Conservation (phyloP, 2,888 invertebrate genomes). For the Athetis lepigone region DNA sequence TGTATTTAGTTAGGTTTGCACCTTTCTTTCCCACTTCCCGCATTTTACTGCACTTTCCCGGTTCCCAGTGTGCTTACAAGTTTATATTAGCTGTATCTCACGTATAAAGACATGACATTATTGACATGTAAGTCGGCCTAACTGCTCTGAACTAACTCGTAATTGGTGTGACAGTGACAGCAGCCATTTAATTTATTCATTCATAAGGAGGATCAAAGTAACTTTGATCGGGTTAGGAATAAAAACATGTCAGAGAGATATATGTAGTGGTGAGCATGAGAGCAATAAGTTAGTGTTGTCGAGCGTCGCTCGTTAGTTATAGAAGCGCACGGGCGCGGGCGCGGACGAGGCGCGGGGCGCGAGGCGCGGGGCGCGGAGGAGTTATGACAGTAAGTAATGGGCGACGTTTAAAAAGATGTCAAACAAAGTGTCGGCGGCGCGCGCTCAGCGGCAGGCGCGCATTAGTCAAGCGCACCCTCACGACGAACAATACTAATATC, state of each 20-base stretch:
- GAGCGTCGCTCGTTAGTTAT: constrained; percentile 55
- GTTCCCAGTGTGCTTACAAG: not conserved
- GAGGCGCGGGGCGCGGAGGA: constrained; percentile 22
- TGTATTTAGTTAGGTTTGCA: no score
- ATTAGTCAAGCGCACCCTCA: constrained; percentile 31
- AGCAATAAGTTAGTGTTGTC: constrained; percentile 57
- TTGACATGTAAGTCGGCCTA: not conserved
- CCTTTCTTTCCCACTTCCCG: no score
- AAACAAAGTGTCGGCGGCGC: constrained; percentile 64
- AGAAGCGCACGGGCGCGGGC: constrained; percentile 4
- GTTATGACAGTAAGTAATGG: constrained; percentile 75
- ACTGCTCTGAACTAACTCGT: constrained; percentile 2
- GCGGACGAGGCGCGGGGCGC: constrained; percentile 7
- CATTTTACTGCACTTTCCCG: no score
- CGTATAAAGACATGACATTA: not conserved
- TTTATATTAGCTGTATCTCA: not conserved
- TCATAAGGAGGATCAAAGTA: constrained; percentile 37
- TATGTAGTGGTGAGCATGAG: constrained; percentile 41
- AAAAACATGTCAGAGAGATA: constrained; percentile 43
- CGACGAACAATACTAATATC: not conserved
- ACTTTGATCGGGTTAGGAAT: constrained; percentile 42
- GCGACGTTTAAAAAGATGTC: constrained; percentile 73
- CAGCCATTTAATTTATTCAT: constrained; percentile 28
- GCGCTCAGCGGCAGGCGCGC: constrained; percentile 13
- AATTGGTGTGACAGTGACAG: constrained; percentile 8